These are phyloP conservation scores for Perca flavescens DNA, from an alignment of 2,113 vertebrate genomes.

Conservation along the genomic window DNA sequence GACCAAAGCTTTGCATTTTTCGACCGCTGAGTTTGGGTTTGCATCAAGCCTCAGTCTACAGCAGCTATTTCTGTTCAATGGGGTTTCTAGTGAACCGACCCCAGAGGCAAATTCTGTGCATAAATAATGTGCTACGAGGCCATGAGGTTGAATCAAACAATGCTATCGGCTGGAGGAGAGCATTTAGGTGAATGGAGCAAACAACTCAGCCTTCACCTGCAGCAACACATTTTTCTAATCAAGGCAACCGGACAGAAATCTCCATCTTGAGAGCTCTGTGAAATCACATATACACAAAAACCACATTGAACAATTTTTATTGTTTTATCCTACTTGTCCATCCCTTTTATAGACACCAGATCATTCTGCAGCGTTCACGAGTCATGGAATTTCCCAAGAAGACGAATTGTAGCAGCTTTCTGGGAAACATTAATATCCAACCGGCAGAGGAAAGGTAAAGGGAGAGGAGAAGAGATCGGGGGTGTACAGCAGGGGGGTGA, in stretches of 20 bases:
- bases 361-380: conserved; percentile 75
- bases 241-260: conserved; percentile 44
- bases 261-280: conserved; percentile 49
- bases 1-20: conserved; percentile 60
- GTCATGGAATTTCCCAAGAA: conserved; percentile 80
- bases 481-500: conserved; percentile 54
- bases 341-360: conserved; percentile 71
- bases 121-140: conserved; percentile 60
- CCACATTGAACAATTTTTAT: conserved; percentile 60
- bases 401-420: conserved; percentile 79
- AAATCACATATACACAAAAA: conserved; percentile 53
- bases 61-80: conserved; percentile 55
- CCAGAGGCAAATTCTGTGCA: conserved; percentile 53
- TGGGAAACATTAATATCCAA: conserved; percentile 81
- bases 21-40: conserved; percentile 62
- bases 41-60: conserved; percentile 50
- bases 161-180: conserved; percentile 29
- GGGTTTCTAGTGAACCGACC: conserved; percentile 55
- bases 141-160: conserved; percentile 51
- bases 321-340: conserved; percentile 69
- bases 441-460: conserved; percentile 69
- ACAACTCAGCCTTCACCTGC: conserved; percentile 65
- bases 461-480: conserved; percentile 44
- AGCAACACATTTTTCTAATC: conserved; percentile 70
- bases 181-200: conserved; percentile 62